Evolutionary conservation across 2,797 vertebrate genomes (phyloP), one percentile per base, ranked within the genome.

Genomic region (Siniperca obscura): DNA sequence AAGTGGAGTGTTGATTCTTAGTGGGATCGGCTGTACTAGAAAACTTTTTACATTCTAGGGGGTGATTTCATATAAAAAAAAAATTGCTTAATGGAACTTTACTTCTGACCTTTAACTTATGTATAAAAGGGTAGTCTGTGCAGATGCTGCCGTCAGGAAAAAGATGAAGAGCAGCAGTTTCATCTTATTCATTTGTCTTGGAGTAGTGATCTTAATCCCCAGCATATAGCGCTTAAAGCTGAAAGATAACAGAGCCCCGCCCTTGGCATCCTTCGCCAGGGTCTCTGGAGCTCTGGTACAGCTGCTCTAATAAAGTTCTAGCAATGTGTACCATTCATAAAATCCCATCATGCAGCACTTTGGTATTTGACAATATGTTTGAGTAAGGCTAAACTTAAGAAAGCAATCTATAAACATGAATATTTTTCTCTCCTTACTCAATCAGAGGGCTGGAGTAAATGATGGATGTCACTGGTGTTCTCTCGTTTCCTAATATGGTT

Each of bases 141-240:
- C 75, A 86, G 76, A 82, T 82, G 83, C 83, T 69, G 56, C 76
- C 42, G 80, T 84, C 84, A 78, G 59, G 86, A 79, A 75, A 78
- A 84, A 81, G 68, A 84, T 71, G 53, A 81, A 70, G 64, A 74
- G 79, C 79, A 53, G 74, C 87, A 86, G 78, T 89, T 86, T 84
- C 70, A 52, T 81, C 67, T 89, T 87, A 69, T 85, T 81, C 74
- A 44, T 72, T 61, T 76, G 70, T 89, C 90, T 94, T 91, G 79
- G 64, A 91, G 89, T 87, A 88, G 81, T 76, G 69, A 84, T 70
- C 59, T 77, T 90, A 92, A 92, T 91, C 90, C 89, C 50, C n/a
- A 44, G 48, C 56, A 83, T 81, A 71, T 69, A 84, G 64, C 1
- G n/a, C 53, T 75, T 83, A 81, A 62, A 79, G 66, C 74, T 84